Percentiles rank a stretch among this genome's conserved stretches.
Evolutionary conservation across 2,113 vertebrate species (phyloP).

Genomic region (Colossoma macropomum): DNA sequence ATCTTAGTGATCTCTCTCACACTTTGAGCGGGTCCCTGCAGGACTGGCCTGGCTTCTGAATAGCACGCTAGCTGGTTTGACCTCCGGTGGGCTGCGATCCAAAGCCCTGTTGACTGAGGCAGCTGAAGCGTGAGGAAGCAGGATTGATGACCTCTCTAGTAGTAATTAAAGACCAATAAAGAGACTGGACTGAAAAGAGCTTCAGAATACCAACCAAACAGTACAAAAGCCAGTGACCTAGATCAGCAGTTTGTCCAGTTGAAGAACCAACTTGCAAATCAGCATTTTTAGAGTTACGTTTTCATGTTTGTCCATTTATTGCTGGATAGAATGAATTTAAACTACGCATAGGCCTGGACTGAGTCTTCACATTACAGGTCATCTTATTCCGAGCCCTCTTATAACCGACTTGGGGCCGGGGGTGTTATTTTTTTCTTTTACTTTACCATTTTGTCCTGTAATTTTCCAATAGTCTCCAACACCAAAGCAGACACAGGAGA

Average conservation of each 20-base stretch:
- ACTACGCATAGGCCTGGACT: no score
- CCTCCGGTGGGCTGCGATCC: slow-evolving; percentile 28
- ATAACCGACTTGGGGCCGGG: no score
- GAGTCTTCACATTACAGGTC: no score
- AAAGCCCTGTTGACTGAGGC: slow-evolving; percentile 24
- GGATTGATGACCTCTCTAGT: slow-evolving; percentile 27
- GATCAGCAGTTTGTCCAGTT: neutral
- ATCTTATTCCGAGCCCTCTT: no score
- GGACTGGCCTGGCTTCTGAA: slow-evolving; percentile 28
- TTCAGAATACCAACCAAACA: neutral
- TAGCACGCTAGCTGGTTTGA: slow-evolving; percentile 4
- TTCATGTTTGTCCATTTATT: no score
- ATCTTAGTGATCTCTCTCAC: slow-evolving; percentile 31
- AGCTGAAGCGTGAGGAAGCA: slow-evolving; percentile 38
- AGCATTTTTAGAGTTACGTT: no score
- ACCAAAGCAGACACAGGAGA: no score
- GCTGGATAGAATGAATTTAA: no score
- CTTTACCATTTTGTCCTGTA: no score
- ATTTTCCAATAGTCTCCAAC: no score
- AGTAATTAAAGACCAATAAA: slow-evolving; percentile 29
- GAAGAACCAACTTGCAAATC: neutral
- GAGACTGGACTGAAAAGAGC: slow-evolving; percentile 23
- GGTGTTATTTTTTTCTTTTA: no score
- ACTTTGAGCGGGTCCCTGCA: slow-evolving; percentile 10
- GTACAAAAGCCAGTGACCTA: neutral